Evolutionary conservation across 2,113 vertebrate genomes (phyloP).

Genomic region (Nanorana parkeri): DNA sequence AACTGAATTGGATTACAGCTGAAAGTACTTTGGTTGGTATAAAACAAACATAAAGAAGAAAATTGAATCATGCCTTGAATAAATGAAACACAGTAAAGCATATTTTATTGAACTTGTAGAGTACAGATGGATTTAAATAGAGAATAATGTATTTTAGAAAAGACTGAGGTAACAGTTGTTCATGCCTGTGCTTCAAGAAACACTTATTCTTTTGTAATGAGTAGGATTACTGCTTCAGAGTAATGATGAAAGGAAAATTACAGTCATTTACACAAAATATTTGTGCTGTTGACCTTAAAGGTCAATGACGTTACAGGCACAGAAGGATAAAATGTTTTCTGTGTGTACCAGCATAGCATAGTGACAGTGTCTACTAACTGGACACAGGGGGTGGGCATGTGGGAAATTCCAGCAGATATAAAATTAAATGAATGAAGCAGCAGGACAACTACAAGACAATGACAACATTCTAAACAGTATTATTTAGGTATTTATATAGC

Average conservation of each 20-base stretch:
- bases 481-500: too few species aligned
- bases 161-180: not conserved
- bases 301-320: too few species aligned
- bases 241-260: not conserved
- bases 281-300: not conserved
- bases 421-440: too few species aligned
- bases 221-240: not conserved
- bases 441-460: too few species aligned
- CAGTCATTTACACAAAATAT: not conserved
- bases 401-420: too few species aligned
- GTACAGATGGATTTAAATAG: constrained; percentile 22
- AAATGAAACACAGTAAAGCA: constrained; percentile 30
- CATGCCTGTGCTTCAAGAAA: not conserved
- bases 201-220: not conserved
- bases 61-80: constrained; percentile 41
- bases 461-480: too few species aligned
- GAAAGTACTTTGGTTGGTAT: constrained; percentile 33
- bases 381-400: too few species aligned
- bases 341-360: too few species aligned
- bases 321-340: too few species aligned
- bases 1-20: constrained; percentile 30
- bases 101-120: constrained; percentile 43
- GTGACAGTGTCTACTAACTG: too few species aligned
- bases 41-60: constrained; percentile 37
- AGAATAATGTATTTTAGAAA: not conserved